Evolutionary conservation across 2,113 vertebrate species (phyloP).

Genomic region (Xyrauchen texanus): DNA sequence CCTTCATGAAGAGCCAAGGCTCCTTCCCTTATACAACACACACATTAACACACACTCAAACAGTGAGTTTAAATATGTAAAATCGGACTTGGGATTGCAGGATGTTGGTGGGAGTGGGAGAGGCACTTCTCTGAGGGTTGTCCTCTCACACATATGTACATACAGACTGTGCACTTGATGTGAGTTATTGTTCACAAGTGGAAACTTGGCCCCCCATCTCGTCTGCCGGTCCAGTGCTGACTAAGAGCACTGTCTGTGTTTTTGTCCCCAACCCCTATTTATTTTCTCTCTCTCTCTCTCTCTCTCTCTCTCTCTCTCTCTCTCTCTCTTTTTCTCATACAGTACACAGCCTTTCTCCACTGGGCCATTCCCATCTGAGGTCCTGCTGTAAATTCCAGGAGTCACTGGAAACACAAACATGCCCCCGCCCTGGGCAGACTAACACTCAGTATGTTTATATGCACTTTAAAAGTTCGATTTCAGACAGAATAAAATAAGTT

Average conservation of each 20-base stretch:
- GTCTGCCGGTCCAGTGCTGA: slow-evolving; percentile 69
- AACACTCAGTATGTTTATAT: slow-evolving; percentile 12
- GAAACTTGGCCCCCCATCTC: slow-evolving; percentile 76
- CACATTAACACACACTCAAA: slow-evolving; percentile 12
- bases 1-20: slow-evolving; percentile 57
- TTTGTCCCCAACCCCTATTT: slow-evolving; percentile 23
- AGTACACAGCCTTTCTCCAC: slow-evolving; percentile 63
- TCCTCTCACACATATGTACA: slow-evolving; percentile 25
- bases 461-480: no score
- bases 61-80: slow-evolving; percentile 68
- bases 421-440: slow-evolving; percentile 57
- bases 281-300: no score
- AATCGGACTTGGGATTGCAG: slow-evolving; percentile 67
- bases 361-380: slow-evolving; percentile 65
- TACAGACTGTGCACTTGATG: slow-evolving; percentile 70
- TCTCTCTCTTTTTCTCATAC: no score
- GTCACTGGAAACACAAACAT: slow-evolving; percentile 79
- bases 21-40: slow-evolving; percentile 43
- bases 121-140: slow-evolving; percentile 5
- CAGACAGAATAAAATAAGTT: no score
- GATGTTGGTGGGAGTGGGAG: slow-evolving; percentile 42
- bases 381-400: slow-evolving; percentile 78
- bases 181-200: slow-evolving; percentile 78
- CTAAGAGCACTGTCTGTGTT: slow-evolving; percentile 70
- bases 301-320: no score